These are phyloP conservation scores for Mobula hypostoma DNA, from an alignment of 2,113 vertebrate species.

Conservation along the genomic window DNA sequence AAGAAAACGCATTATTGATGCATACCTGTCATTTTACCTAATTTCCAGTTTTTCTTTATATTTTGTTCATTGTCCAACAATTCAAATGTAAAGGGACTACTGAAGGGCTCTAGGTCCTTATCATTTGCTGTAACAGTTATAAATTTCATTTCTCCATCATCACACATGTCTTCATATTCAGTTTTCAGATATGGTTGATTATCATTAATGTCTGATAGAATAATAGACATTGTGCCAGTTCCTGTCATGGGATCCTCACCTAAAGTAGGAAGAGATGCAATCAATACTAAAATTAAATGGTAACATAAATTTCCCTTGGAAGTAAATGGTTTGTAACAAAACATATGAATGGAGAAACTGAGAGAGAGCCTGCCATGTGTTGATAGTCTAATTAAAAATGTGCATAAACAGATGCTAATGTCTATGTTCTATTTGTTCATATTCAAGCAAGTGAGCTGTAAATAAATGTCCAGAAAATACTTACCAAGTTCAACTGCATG, in stretches of 20 bases:
- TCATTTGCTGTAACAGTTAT: slow-evolving; percentile 51
- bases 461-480: neutral
- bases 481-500: slow-evolving; percentile 53
- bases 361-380: no score
- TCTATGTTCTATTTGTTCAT: neutral
- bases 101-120: slow-evolving; percentile 49
- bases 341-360: no score
- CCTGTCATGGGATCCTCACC: slow-evolving; percentile 57
- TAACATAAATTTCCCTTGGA: neutral
- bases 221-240: slow-evolving; percentile 55
- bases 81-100: slow-evolving; percentile 59
- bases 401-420: no score
- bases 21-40: slow-evolving; percentile 52
- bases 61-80: slow-evolving; percentile 43
- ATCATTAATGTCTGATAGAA: slow-evolving; percentile 63
- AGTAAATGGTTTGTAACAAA: neutral
- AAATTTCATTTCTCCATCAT: slow-evolving; percentile 37
- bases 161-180: slow-evolving; percentile 50
- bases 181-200: slow-evolving; percentile 50
- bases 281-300: neutral
- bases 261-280: slow-evolving; percentile 39
- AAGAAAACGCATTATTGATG: neutral
- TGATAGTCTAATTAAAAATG: no score
- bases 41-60: slow-evolving; percentile 52
- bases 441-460: neutral